phyloP scores from a whole-genome alignment of 2,113 vertebrate genomes.

The Sterrhoptilus dennistouni region DNA sequence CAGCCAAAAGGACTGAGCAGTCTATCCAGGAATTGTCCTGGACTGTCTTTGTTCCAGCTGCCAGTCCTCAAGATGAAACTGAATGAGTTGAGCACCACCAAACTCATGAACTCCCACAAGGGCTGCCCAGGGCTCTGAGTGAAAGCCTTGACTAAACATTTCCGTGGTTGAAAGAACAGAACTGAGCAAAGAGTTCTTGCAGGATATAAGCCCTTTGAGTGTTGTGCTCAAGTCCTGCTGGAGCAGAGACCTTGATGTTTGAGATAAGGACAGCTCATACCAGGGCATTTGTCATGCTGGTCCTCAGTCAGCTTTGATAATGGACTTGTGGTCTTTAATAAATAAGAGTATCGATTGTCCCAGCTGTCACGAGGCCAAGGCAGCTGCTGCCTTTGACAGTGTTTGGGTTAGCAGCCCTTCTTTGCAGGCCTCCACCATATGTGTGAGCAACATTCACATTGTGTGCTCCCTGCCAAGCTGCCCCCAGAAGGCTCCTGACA shows the following conservation, averaged over 20 bases:
- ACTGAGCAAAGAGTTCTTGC: neutral
- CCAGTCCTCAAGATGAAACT: neutral
- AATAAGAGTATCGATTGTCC: neutral
- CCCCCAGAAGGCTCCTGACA: neutral
- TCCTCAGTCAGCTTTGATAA: constrained; percentile 27
- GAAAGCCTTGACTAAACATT: neutral
- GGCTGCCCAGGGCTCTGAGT: neutral
- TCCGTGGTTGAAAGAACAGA: neutral
- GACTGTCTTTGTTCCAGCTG: neutral
- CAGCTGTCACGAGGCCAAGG: constrained; percentile 40
- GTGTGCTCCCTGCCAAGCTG: neutral
- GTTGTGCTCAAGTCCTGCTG: neutral
- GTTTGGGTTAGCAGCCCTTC: constrained; percentile 46
- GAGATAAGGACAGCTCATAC: constrained; percentile 3
- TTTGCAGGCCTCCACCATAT: neutral
- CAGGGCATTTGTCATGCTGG: neutral
- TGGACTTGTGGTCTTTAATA: constrained; percentile 31
- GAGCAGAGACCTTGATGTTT: constrained; percentile 17
- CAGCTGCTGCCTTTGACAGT: neutral
- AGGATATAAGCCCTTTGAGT: neutral
- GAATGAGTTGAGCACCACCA: neutral
- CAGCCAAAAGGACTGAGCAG: neutral
- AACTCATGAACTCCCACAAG: neutral
- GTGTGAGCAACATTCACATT: neutral
- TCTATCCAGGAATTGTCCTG: neutral